These are phyloP conservation scores for Dynastes tityus DNA, from an alignment of 2,888 invertebrate genomes.

Conservation along the genomic window DNA sequence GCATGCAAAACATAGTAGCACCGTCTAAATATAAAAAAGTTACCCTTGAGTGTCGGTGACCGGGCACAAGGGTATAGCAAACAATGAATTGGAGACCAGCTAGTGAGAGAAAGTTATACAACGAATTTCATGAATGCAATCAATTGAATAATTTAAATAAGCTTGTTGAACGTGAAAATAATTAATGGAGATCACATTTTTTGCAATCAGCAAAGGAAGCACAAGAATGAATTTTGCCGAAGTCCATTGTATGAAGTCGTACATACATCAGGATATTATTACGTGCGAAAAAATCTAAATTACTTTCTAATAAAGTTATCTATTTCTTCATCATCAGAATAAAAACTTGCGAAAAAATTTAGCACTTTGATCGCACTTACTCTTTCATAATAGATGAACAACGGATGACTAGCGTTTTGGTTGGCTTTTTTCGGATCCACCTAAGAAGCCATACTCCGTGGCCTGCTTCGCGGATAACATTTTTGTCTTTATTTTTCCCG, in stretches of 20 bases:
- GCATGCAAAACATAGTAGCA: too few species aligned
- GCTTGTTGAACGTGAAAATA: too few species aligned
- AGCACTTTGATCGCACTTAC: slow-evolving; percentile 32
- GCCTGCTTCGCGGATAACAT: neutral
- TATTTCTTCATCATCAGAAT: neutral
- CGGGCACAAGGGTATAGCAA: too few species aligned
- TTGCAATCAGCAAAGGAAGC: too few species aligned
- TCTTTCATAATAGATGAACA: slow-evolving; percentile 40
- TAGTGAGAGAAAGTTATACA: too few species aligned
- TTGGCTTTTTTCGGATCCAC: neutral
- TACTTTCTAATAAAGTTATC: slow-evolving; percentile 41
- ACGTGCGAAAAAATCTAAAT: slow-evolving; percentile 1
- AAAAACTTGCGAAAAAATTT: slow-evolving; percentile 30
- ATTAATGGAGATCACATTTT: too few species aligned
- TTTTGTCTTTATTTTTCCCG: slow-evolving; percentile 34
- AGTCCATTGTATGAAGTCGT: neutral
- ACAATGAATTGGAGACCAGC: too few species aligned
- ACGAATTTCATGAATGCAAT: too few species aligned
- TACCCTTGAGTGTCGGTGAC: too few species aligned
- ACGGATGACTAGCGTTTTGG: slow-evolving; percentile 26
- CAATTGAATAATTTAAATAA: too few species aligned
- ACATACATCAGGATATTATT: neutral
- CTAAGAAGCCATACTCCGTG: neutral
- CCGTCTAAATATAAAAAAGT: too few species aligned
- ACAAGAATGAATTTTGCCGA: too few species aligned